Base-by-base conservation (phyloP, 2,888 invertebrate species). In the Oscheius myriophilus region DNA sequence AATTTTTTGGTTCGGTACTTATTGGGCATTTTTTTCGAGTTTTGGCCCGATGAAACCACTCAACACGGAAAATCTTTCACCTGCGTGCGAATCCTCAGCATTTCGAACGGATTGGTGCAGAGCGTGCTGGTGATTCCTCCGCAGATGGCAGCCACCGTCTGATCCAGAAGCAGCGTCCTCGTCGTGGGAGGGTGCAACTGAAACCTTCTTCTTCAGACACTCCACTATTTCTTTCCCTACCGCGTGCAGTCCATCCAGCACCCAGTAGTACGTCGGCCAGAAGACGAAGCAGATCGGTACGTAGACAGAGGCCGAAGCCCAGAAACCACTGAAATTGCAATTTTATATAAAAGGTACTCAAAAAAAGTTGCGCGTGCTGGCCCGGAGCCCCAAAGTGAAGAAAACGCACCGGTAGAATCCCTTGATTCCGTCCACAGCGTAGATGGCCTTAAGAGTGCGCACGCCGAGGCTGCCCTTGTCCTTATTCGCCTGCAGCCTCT, bases 91-190 rank as follows among this genome's bases (percentile, higher is more conserved):
- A 79, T 74, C n/a, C 79, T 72, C 69, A 79, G 72, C 66, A 79
- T 53, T 59, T 79, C 81, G 74, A 79, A 74, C 26, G 79, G 81
- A 68, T 81, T 79, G 11, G 81, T 81, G 25, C 72, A 73, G 0
- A 78, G 25, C 0, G 81, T 78, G 16, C 78, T 71, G 16, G 69
- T 55, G 39, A 71, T 63, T 43, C 79, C 79, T 39, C 79, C 81
- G 21, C 78, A n/a, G 1, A 65, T 68, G 9, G 79, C 81, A 7
- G 81, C 76, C 4, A 75, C 41, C 4, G 76, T 77, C 46, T 81
- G 81, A 55, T 75, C 76, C 46, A 73, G 41, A 3, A 80, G 70
- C 14, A 81, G 66, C 61, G 72, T 69, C 14, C 73, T 66, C 39
- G 68, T 62, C 7, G 67, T 70, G 25, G 59, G 42, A 1, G 73